Base-by-base conservation (phyloP, 1,140 invertebrate genomes). In the Tetraneura akinire region DNA sequence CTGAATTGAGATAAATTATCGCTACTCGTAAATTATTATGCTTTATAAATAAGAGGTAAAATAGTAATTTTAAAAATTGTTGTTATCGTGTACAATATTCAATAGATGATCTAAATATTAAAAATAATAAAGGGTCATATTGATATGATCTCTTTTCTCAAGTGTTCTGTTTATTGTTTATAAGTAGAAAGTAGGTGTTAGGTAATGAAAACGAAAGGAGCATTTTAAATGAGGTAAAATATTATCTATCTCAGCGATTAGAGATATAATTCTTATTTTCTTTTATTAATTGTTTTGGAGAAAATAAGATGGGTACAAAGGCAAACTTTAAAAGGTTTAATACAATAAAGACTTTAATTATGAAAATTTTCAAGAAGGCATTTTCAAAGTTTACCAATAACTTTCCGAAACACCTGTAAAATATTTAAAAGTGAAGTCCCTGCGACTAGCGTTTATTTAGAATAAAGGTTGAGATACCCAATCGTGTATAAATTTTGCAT, bases 361-460 rank as follows among this genome's bases (percentile, higher is more conserved):
- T 68, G 45, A 68, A 68, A 47, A 68, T 21, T 68, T 68, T 68
- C 42, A 11, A 47, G 11, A 8, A 16, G 42, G 21, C 21, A 21
- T 45, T 45, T 11, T 9, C 13, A 32, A 68, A 68, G 66, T 68
- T 68, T 68, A 3, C 21, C 37, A 47, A 68, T 68, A 68, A 68
- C 21, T 68, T 47, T 68, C 42, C 21, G 14, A 68, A 68, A 68
- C 66, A 68, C 66, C 66, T 68, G 66, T 68, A 47, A 23, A 45
- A 23, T 23, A 10, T 23, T 47, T 47, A 68, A 68, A 68, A 68
- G 42, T 47, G 16, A 23, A 5, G 21, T 68, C 21, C n/a, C 13
- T 16, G 3, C 23, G 21, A 68, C 23, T 47, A 68, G 21, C 42
- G 10, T 68, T 26, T 68, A 68, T 47, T 23, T 47, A 16, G 6